Conservation (phyloP, 1,140 invertebrate species). For the Cotesia glomerata region DNA sequence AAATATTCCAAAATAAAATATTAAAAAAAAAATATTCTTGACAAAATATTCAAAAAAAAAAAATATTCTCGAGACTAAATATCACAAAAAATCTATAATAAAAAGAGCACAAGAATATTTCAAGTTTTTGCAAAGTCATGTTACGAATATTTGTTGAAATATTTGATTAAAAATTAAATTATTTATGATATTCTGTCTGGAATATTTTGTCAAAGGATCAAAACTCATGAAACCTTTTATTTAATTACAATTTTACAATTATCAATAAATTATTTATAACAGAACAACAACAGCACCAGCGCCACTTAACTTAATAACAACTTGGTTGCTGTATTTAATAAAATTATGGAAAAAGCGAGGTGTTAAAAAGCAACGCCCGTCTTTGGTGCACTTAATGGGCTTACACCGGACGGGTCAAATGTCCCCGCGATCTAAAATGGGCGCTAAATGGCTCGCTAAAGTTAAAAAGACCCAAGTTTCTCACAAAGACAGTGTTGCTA, state of each 20-base stretch:
- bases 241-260: background rate
- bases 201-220: too few relatives aligned
- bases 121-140: too few relatives aligned
- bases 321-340: conserved; percentile 85
- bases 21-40: background rate
- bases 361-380: conserved; percentile 78
- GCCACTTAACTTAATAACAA: conserved; percentile 94
- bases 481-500: conserved; percentile 78
- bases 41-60: background rate
- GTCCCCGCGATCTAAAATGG: conserved; percentile 81
- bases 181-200: too few relatives aligned
- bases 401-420: conserved; percentile 72
- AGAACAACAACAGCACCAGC: conserved; percentile 95
- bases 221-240: too few relatives aligned
- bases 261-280: background rate
- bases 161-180: too few relatives aligned
- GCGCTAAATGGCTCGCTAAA: conserved; percentile 84
- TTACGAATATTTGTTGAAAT: too few relatives aligned
- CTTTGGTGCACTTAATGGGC: conserved; percentile 81
- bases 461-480: conserved; percentile 80
- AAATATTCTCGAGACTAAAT: too few relatives aligned
- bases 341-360: conserved; percentile 77
- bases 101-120: too few relatives aligned
- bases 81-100: too few relatives aligned
- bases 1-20: too few relatives aligned